Evolutionary conservation across 2,113 vertebrate species (phyloP).

Genomic region (Python bivittatus): DNA sequence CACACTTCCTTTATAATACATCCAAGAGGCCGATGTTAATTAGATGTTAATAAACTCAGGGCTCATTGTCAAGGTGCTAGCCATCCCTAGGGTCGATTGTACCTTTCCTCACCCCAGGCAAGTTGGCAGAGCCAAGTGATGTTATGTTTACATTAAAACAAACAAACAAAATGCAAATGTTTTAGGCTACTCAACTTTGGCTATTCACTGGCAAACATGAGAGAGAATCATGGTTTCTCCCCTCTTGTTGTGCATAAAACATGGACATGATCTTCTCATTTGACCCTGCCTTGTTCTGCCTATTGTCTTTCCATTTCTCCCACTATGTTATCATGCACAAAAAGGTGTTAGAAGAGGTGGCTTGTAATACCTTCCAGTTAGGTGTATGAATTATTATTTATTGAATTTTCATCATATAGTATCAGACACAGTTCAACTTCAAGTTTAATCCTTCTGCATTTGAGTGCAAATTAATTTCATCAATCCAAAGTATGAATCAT

Average conservation of each 20-base stretch:
- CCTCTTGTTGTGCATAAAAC: not conserved
- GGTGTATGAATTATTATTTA: not conserved
- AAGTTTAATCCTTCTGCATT: constrained; percentile 1
- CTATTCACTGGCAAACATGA: not conserved
- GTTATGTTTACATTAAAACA: not conserved
- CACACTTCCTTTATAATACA: too few relatives aligned
- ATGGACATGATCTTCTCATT: not conserved
- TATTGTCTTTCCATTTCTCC: too few relatives aligned
- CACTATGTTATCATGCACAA: not conserved
- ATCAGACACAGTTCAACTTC: not conserved
- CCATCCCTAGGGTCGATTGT: too few relatives aligned
- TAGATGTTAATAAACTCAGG: too few relatives aligned
- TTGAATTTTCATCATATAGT: constrained; percentile 11
- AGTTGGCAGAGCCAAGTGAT: too few relatives aligned
- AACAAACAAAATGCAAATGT: not conserved
- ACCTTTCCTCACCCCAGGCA: too few relatives aligned
- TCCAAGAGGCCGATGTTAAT: too few relatives aligned
- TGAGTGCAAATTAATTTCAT: constrained; percentile 27
- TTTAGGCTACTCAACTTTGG: not conserved
- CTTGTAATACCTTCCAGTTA: not conserved
- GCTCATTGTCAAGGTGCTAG: too few relatives aligned
- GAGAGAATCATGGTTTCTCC: not conserved
- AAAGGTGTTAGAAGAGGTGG: not conserved
- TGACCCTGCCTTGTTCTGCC: not conserved
- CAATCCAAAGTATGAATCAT: constrained; percentile 4